phyloP scores from a whole-genome alignment of 1,140 invertebrate genomes.

The Dolichoris vasculosae region DNA sequence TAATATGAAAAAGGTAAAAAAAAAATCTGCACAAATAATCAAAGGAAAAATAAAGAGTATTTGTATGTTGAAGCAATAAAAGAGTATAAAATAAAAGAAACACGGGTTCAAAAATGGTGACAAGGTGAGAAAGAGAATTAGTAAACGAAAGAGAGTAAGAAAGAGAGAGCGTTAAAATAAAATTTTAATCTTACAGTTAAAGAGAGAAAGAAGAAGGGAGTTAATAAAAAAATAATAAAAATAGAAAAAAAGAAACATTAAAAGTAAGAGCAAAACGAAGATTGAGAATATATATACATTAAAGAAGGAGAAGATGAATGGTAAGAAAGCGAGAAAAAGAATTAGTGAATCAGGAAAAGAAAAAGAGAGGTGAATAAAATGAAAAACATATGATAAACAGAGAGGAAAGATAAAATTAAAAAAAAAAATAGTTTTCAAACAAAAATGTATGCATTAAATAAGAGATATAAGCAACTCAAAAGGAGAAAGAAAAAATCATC shows the following conservation, averaged over 20 bases:
- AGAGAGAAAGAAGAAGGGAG: neutral
- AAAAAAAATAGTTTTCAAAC: conserved; percentile 21
- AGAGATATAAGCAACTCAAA: conserved; percentile 5
- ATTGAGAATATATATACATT: conserved; percentile 31
- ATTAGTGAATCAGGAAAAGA: conserved; percentile 44
- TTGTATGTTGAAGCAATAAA: conserved; percentile 53
- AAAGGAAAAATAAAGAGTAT: conserved; percentile 53
- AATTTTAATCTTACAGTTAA: conserved; percentile 38
- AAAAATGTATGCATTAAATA: conserved; percentile 32
- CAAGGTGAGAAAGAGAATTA: conserved; percentile 52
- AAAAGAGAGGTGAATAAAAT: conserved; percentile 13
- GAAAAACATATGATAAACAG: neutral
- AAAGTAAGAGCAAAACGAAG: conserved; percentile 7
- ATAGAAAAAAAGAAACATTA: conserved; percentile 51
- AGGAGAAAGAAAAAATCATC: conserved; percentile 19
- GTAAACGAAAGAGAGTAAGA: conserved; percentile 46
- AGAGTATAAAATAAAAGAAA: conserved; percentile 23
- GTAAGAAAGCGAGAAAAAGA: conserved; percentile 48
- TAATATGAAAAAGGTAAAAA: conserved; percentile 40
- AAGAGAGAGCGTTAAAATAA: conserved; percentile 49
- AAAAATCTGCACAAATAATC: conserved; percentile 32
- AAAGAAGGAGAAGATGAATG: conserved; percentile 37
- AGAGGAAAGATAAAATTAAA: conserved; percentile 8
- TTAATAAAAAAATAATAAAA: conserved; percentile 12
- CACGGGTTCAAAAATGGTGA: conserved; percentile 11